Evolutionary conservation across 1,140 invertebrate genomes (phyloP), one percentile per base, ranked within the genome.

Genomic region (Rhysida immarginata): DNA sequence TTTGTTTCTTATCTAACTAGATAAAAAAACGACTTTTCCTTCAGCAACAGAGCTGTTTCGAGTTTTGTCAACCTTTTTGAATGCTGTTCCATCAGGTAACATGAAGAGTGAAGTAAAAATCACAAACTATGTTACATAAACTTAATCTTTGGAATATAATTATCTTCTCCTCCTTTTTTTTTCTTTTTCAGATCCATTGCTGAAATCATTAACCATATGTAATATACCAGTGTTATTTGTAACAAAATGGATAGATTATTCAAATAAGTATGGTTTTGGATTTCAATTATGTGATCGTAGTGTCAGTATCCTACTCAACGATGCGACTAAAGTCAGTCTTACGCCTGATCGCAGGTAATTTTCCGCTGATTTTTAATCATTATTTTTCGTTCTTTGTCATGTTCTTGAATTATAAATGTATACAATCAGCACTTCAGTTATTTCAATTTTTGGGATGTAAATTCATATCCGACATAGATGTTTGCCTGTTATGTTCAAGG

Each of bases 161-260:
- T n/a, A n/a, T n/a, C n/a, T n/a, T n/a, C n/a, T n/a, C n/a, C n/a
- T n/a, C n/a, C n/a, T n/a, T n/a, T n/a, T n/a, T n/a, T n/a, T n/a
- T n/a, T n/a, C n/a, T n/a, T n/a, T n/a, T n/a, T n/a, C n/a, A n/a
- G n/a, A n/a, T n/a, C n/a, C n/a, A n/a, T n/a, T n/a, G n/a, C n/a
- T n/a, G n/a, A n/a, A n/a, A n/a, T n/a, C n/a, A n/a, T n/a, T n/a
- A n/a, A n/a, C n/a, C n/a, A n/a, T n/a, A n/a, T n/a, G n/a, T n/a
- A n/a, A n/a, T n/a, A n/a, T n/a, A n/a, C n/a, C n/a, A 1, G 71
- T 77, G 14, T 73, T 76, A 55, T 81, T 78, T 72, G 72, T 81
- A 14, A 84, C 85, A 54, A 97, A 96, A 72, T 97, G 94, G 94
- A 93, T 97, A 16, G 94, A 98, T 71, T 97, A 98, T 71, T 94